Evolutionary conservation across 2,888 invertebrate genomes (phyloP).

Genomic region (Megalurothrips usitatus): DNA sequence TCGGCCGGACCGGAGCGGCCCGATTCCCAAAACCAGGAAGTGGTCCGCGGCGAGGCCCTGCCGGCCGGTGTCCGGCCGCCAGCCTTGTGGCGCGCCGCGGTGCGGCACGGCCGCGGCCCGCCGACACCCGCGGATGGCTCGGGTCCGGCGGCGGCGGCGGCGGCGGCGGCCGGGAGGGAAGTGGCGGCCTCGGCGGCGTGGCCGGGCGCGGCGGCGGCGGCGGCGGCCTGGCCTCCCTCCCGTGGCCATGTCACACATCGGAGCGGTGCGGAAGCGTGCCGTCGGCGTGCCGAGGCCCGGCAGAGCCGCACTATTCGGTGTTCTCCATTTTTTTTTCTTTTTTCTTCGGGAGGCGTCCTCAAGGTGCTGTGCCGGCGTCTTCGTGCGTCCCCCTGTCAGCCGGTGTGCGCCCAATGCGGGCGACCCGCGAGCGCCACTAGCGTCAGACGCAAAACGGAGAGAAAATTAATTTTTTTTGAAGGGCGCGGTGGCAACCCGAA

Average conservation of each 20-base stretch:
- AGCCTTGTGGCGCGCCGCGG: neutral
- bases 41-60: neutral
- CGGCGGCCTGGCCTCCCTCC: neutral
- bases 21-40: neutral
- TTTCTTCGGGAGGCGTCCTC: too few species aligned
- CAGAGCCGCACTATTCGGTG: too few species aligned
- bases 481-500: too few species aligned
- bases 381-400: too few species aligned
- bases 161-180: too few species aligned
- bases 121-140: neutral
- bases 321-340: too few species aligned
- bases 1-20: neutral
- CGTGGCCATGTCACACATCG: neutral
- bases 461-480: too few species aligned
- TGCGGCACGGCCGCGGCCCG: neutral
- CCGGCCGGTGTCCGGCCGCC: neutral
- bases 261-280: neutral
- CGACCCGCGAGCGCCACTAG: too few species aligned
- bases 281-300: neutral
- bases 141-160: neutral
- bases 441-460: too few species aligned
- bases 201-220: neutral
- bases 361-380: too few species aligned
- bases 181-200: too few species aligned
- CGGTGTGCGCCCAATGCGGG: too few species aligned